phyloP scores from a whole-genome alignment of 2,113 vertebrate genomes.

The Suncus etruscus region DNA sequence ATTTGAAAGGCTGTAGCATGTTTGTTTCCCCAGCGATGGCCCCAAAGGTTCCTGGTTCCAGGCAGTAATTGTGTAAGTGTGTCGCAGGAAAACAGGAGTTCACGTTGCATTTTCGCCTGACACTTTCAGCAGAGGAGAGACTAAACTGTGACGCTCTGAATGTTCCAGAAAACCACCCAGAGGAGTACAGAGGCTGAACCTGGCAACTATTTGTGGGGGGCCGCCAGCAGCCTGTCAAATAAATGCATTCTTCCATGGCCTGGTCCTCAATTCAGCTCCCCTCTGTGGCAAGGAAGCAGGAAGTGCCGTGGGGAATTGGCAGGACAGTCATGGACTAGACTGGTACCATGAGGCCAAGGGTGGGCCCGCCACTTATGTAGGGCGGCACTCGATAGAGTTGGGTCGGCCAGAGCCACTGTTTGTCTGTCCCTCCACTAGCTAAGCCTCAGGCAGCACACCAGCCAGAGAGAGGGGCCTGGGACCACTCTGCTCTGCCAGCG shows the following conservation, averaged over 20 bases:
- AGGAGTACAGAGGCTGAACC: neutral
- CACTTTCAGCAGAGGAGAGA: neutral
- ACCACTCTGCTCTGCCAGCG: neutral
- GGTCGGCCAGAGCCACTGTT: too few relatives aligned
- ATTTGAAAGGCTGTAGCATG: neutral
- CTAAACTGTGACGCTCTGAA: neutral
- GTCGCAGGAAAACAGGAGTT: too few relatives aligned
- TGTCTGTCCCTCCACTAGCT: too few relatives aligned
- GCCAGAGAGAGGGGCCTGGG: fast-evolving
- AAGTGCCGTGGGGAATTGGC: neutral
- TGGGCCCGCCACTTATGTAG: neutral
- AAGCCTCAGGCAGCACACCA: too few relatives aligned
- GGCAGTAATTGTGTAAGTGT: neutral
- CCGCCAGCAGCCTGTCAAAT: neutral
- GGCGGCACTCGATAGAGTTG: too few relatives aligned
- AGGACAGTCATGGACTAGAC: neutral
- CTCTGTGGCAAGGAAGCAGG: neutral
- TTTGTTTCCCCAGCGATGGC: neutral
- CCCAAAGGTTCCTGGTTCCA: neutral
- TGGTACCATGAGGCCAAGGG: neutral
- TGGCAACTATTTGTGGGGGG: neutral
- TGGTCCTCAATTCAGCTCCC: neutral
- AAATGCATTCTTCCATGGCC: neutral
- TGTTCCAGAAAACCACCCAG: slow-evolving; percentile 4
- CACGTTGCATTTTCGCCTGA: neutral